phyloP scores from a whole-genome alignment of 2,888 invertebrate species.

The Eledona agricola region DNA sequence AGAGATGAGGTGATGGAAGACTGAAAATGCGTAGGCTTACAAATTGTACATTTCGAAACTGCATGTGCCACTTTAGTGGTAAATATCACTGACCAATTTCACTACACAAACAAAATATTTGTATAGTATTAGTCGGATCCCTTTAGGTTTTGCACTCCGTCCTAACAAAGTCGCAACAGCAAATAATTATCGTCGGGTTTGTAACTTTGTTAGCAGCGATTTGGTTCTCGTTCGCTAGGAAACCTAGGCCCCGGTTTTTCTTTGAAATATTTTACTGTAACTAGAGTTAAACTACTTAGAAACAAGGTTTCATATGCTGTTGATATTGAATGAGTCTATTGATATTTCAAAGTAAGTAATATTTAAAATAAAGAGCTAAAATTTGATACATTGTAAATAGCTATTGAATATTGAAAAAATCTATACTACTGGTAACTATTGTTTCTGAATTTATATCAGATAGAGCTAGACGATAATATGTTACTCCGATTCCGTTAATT shows the following conservation, averaged over 20 bases:
- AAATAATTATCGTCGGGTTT: conserved; percentile 10
- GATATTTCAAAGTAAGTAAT: conserved; percentile 53
- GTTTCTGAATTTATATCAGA: conserved; percentile 18
- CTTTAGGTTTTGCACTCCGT: conserved; percentile 36
- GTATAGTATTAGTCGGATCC: conserved; percentile 47
- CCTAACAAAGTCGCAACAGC: conserved; percentile 21
- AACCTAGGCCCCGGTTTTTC: conserved; percentile 25
- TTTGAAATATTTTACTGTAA: conserved; percentile 35
- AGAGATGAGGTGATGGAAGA: conserved; percentile 45
- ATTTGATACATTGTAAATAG: conserved; percentile 61
- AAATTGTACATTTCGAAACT: conserved; percentile 49
- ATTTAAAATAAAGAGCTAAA: conserved; percentile 52
- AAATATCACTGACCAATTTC: conserved; percentile 58
- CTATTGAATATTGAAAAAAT: conserved; percentile 50
- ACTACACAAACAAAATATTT: conserved; percentile 50
- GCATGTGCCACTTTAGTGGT: conserved; percentile 51
- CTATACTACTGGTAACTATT: conserved; percentile 31
- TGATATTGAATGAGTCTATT: conserved; percentile 58
- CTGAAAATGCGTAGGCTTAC: conserved; percentile 46
- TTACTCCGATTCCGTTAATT: conserved; percentile 19
- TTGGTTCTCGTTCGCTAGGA: conserved; percentile 31
- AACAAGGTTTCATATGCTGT: conserved; percentile 52
- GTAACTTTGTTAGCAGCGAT: conserved; percentile 20
- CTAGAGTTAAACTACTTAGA: conserved; percentile 35
- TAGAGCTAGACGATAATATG: conserved; percentile 25